Base-by-base conservation (phyloP, 2,888 invertebrate genomes). In the Brassicogethes aeneus region DNA sequence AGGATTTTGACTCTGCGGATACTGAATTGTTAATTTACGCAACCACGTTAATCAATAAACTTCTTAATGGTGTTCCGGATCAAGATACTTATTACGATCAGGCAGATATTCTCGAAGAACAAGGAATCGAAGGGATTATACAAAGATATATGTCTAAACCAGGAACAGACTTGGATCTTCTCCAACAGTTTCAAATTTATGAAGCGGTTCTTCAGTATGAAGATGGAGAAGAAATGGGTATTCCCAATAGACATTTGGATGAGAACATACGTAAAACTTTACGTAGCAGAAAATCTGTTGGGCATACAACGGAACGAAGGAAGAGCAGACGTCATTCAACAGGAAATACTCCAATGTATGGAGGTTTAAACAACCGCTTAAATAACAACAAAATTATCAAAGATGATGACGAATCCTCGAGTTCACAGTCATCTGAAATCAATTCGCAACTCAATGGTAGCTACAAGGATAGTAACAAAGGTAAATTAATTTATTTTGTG, bases 21-120 rank as follows among this genome's bases (percentile, higher is more conserved):
- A 89, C 92, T 2, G 97, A 99, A 69, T 76, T 97, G 15, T 76
- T 96, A 5, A 91, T 95, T 55, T 96, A 93, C 66, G 94, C 95
- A 14, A 94, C 93, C 61, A 96, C 95, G 13, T 77, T 99, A 41
- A 85, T 99, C 56, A 99, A 99, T 69, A 91, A 93, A 71, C 90
- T 92, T 36, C 71, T 96, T 29, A 92, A 90, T 60, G 93, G 92
- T 23, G 79, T 95, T 39, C 89, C 90, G 1, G 94, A 95, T 68
- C 90, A 93, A 69, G 94, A 97, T 64, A 86, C 89, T 15, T 99
- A 95, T 69, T 99, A 96, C 62, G 96, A 99, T 66, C 91, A 99
- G 62, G 90, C 94, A 2, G 97, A 99, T 70, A 80, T 86, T 15
- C 71, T 99, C 48, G 97, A 97, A 64, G 93, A 95, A 52, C 94